These are phyloP conservation scores for Pelagia noctiluca DNA, from an alignment of 30 jellyfish, hydroid and myxozoan species.

Conservation along the genomic window DNA sequence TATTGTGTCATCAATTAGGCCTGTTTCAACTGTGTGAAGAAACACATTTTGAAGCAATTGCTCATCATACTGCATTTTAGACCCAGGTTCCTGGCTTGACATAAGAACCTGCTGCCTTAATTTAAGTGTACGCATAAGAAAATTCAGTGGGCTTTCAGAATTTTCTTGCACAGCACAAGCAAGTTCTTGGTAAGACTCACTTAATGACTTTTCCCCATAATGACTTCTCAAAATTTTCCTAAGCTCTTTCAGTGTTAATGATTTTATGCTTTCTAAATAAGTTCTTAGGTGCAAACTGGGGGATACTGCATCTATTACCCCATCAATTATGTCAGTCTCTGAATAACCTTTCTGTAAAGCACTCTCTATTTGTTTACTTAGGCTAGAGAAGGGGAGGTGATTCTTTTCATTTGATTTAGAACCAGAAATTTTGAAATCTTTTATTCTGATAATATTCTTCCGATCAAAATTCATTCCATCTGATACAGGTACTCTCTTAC, in stretches of 20 bases:
- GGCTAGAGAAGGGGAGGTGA: slow-evolving; percentile 16
- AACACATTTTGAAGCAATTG: slow-evolving; percentile 23
- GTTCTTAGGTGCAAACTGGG: slow-evolving; percentile 25
- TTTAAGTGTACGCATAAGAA: slow-evolving; percentile 28
- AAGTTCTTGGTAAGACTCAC: slow-evolving; percentile 50
- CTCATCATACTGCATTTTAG: slow-evolving; percentile 29
- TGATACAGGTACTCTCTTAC: slow-evolving; percentile 12
- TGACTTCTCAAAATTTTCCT: slow-evolving; percentile 43
- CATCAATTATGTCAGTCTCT: slow-evolving; percentile 44
- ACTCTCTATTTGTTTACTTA: slow-evolving; percentile 36
- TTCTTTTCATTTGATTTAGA: slow-evolving; percentile 23
- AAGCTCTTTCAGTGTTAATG: slow-evolving; percentile 12
- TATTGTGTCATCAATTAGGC: slow-evolving; percentile 22
- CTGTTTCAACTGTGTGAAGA: slow-evolving; percentile 44
- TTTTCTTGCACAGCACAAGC: slow-evolving; percentile 23
- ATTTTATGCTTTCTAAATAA: slow-evolving; percentile 17
- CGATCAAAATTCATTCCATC: neutral
- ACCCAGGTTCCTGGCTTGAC: slow-evolving; percentile 32
- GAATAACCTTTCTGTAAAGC: slow-evolving; percentile 42
- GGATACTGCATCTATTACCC: slow-evolving; percentile 43
- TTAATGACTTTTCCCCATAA: slow-evolving; percentile 29
- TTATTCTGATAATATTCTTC: slow-evolving; percentile 10
- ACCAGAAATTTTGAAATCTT: slow-evolving; percentile 44
- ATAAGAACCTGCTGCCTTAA: slow-evolving; percentile 23
- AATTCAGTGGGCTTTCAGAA: slow-evolving; percentile 15